A percentile compares a stretch with the other conserved stretches of the same genome.
These are phyloP conservation scores for Spodoptera litura DNA, from an alignment of 1,140 invertebrate species.

Conservation along the genomic window DNA sequence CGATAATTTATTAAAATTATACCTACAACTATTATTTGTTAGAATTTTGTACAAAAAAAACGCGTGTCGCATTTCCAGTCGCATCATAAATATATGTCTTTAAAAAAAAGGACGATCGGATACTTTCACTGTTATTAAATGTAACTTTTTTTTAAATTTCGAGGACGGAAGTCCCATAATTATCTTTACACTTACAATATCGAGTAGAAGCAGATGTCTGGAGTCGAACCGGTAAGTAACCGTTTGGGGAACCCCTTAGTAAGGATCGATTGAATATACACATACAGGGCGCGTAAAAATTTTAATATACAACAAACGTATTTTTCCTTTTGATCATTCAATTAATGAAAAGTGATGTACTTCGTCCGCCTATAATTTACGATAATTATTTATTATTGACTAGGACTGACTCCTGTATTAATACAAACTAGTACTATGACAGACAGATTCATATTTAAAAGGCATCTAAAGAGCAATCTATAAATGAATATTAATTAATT, in stretches of 20 bases:
- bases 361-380: no score
- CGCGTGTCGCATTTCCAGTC: neutral
- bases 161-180: conserved; percentile 59
- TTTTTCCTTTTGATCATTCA: no score
- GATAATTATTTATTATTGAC: no score
- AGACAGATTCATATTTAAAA: no score
- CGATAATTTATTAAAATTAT: neutral
- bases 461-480: no score
- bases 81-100: neutral
- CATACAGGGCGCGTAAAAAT: conserved; percentile 46
- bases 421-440: no score
- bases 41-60: no score
- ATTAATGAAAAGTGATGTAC: no score
- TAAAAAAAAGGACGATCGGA: conserved; percentile 38
- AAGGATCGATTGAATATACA: conserved; percentile 49
- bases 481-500: conserved; percentile 25
- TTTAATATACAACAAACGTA: no score
- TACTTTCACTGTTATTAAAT: conserved; percentile 58
- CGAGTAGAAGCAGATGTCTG: conserved; percentile 69
- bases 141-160: conserved; percentile 42
- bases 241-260: conserved; percentile 53
- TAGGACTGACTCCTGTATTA: no score
- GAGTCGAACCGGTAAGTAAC: conserved; percentile 63
- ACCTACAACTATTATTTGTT: neutral
- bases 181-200: conserved; percentile 20